Evolutionary conservation across 2,113 vertebrate species (phyloP).

Genomic region (Albula goreensis): DNA sequence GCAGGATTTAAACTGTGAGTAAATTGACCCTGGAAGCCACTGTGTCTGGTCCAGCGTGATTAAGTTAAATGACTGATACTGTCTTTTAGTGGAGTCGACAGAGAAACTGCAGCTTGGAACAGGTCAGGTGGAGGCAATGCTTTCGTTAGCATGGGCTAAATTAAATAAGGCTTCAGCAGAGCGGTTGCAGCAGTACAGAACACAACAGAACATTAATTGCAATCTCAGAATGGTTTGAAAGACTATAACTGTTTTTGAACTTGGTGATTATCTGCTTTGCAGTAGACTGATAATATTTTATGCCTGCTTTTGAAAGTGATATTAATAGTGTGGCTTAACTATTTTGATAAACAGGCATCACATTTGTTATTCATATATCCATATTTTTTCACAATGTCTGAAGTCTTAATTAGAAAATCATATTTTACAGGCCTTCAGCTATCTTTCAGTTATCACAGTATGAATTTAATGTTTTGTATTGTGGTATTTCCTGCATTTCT

Average conservation of each 20-base stretch:
- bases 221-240: not conserved
- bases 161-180: not conserved
- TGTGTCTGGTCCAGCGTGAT: slow-evolving; percentile 23
- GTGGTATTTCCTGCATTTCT: not conserved
- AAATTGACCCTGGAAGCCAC: slow-evolving; percentile 16
- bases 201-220: not conserved
- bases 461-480: no score
- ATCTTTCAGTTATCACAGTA: no score
- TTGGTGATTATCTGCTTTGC: no score
- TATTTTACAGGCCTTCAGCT: no score
- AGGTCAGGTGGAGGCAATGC: not conserved
- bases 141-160: not conserved
- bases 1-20: slow-evolving; percentile 1
- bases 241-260: not conserved
- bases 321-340: not conserved
- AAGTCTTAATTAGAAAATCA: no score
- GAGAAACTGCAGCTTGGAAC: not conserved
- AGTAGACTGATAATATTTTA: no score
- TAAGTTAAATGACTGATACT: slow-evolving; percentile 17
- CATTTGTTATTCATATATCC: not conserved
- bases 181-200: not conserved
- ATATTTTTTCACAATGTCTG: no score
- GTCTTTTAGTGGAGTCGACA: slow-evolving; percentile 9
- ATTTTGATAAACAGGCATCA: not conserved
- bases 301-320: not conserved